A percentile compares a stretch with the other conserved stretches of the same genome.
phyloP scores from a whole-genome alignment of 2,888 invertebrate species.

The Drosophila longiperda region DNA sequence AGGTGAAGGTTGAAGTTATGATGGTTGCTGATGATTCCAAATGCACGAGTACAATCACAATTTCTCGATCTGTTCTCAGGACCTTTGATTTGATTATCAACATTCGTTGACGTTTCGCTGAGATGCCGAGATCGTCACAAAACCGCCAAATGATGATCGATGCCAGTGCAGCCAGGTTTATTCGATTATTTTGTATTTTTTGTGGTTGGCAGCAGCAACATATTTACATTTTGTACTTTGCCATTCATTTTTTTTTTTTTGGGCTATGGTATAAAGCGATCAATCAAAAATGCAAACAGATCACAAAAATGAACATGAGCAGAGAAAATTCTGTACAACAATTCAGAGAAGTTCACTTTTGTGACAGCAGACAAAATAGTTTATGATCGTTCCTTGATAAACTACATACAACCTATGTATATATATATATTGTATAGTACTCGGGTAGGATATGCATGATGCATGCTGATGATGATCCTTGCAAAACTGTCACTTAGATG shows the following conservation, averaged over 20 bases:
- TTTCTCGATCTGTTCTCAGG: conserved; percentile 48
- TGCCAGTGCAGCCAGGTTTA: conserved; percentile 50
- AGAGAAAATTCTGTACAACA: conserved; percentile 32
- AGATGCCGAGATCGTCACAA: conserved; percentile 52
- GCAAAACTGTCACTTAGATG: conserved; percentile 71
- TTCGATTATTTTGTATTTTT: conserved; percentile 13
- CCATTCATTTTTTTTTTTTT: conserved; percentile 40
- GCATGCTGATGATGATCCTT: conserved; percentile 34
- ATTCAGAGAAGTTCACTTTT: conserved; percentile 62
- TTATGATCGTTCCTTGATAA: conserved; percentile 76
- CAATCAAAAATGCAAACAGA: conserved; percentile 83
- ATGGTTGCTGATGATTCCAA: conserved; percentile 62
- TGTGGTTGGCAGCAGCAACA: conserved; percentile 44
- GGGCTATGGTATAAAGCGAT: conserved; percentile 80
- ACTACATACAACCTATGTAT: conserved; percentile 52
- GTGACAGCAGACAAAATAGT: conserved; percentile 80
- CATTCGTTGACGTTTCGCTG: conserved; percentile 49
- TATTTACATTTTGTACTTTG: conserved; percentile 72
- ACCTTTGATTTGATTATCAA: conserved; percentile 76
- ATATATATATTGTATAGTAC: conserved; percentile 22
- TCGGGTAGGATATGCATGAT: conserved; percentile 29
- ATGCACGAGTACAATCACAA: conserved; percentile 43
- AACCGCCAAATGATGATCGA: conserved; percentile 78
- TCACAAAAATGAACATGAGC: conserved; percentile 37
- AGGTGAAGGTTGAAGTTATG: conserved; percentile 77